Percentiles rank a stretch among this genome's conserved stretches.
These are phyloP conservation scores for Enteromius radiatus DNA, from an alignment of 2,797 vertebrate genomes.

Conservation along the genomic window DNA sequence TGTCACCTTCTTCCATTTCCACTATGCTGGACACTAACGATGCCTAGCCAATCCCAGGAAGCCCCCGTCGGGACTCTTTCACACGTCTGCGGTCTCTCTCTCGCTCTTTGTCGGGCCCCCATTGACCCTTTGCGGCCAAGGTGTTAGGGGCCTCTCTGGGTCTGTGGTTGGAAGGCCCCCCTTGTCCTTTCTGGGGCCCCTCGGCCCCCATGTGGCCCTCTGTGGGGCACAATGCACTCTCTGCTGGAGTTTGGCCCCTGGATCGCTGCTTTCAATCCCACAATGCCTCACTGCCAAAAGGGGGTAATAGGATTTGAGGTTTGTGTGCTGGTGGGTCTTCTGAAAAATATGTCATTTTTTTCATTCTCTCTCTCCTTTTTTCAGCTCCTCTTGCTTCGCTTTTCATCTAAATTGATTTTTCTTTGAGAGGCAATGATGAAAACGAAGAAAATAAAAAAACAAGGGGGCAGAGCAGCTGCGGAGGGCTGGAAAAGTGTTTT, in stretches of 20 bases:
- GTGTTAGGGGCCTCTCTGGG: constrained; percentile 76
- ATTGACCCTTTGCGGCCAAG: constrained; percentile 75
- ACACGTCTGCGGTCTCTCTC: constrained; percentile 74
- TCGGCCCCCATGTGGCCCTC: constrained; percentile 49
- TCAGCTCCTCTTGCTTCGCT: constrained; percentile 52
- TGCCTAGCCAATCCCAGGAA: constrained; percentile 78
- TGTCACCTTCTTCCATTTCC: constrained; percentile 80
- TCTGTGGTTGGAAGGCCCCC: constrained; percentile 61
- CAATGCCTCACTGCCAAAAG: constrained; percentile 73
- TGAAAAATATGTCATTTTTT: constrained; percentile 65
- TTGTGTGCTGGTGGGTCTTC: constrained; percentile 77
- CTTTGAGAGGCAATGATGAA: constrained; percentile 26
- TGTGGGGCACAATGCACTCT: constrained; percentile 76
- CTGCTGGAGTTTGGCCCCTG: constrained; percentile 77
- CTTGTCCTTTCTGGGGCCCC: constrained; percentile 57
- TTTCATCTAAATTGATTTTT: constrained; percentile 48
- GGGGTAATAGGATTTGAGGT: constrained; percentile 83
- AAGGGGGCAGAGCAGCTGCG: constrained; percentile 13
- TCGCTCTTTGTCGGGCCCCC: constrained; percentile 75
- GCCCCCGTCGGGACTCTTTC: constrained; percentile 77
- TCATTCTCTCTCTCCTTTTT: constrained; percentile 50
- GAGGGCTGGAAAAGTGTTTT: constrained; percentile 7
- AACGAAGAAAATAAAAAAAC: background rate
- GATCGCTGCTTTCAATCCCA: constrained; percentile 76
- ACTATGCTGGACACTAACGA: constrained; percentile 80